Conservation (phyloP, 2,888 invertebrate species). For the Tetragonula carbonaria region DNA sequence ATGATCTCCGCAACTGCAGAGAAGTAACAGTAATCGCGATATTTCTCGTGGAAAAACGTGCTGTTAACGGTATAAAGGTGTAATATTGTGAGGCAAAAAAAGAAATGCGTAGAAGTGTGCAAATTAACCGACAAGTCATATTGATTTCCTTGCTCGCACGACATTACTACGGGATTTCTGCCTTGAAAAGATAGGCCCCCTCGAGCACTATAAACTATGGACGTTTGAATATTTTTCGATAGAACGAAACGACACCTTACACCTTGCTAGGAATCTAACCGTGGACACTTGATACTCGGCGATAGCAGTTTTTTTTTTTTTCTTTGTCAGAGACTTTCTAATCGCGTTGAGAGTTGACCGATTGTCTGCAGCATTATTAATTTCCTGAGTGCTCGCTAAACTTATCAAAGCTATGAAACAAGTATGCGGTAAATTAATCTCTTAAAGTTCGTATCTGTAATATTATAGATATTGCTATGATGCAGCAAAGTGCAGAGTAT, state of each 20-base stretch:
- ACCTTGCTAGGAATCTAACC: constrained; percentile 16
- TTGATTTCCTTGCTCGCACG: constrained; percentile 39
- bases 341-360: not conserved
- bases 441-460: too few species aligned
- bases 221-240: constrained; percentile 12
- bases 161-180: constrained; percentile 58
- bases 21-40: not conserved
- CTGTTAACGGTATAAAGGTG: constrained; percentile 57
- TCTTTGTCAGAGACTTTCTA: not conserved
- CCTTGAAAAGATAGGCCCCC: not conserved
- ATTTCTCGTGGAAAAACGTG: constrained; percentile 27
- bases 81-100: constrained; percentile 58
- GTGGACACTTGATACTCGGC: constrained; percentile 3
- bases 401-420: too few species aligned
- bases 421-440: too few species aligned
- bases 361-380: not conserved
- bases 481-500: too few species aligned
- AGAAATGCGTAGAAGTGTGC: constrained; percentile 56
- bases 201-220: constrained; percentile 23
- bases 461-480: too few species aligned
- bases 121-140: constrained; percentile 55
- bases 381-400: too few species aligned
- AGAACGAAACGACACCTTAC: constrained; percentile 15
- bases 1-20: too few species aligned
- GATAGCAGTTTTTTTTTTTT: not conserved